Evolutionary conservation across 2,797 vertebrate species (phyloP).

Genomic region (Pipistrellus pygmaeus): DNA sequence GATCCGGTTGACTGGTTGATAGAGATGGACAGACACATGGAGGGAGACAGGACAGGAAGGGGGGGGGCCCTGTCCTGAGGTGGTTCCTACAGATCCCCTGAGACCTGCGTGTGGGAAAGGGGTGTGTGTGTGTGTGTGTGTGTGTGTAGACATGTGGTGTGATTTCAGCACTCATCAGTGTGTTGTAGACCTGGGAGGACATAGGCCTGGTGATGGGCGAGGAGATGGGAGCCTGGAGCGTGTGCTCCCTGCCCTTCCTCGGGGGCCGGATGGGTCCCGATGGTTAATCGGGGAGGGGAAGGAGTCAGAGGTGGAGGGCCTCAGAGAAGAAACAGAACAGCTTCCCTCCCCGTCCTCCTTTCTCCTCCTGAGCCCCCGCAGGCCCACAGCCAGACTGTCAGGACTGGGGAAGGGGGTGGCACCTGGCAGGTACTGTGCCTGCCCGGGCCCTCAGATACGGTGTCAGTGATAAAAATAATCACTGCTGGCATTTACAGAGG

Average conservation of each 20-base stretch:
- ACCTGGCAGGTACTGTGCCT: conserved; percentile 48
- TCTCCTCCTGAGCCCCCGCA: not conserved
- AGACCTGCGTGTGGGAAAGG: not conserved
- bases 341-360: not conserved
- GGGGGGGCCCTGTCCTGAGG: not conserved
- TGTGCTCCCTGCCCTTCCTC: not conserved
- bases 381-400: not conserved
- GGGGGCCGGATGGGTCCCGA: too few relatives aligned
- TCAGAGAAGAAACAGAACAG: not conserved
- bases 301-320: conserved; percentile 1
- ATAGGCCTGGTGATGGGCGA: not conserved
- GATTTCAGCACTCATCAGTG: too few relatives aligned
- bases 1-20: not conserved
- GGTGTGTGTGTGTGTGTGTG: not conserved
- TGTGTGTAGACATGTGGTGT: too few relatives aligned
- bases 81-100: not conserved
- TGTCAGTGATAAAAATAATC: conserved; percentile 67
- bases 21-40: not conserved
- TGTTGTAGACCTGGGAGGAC: not conserved
- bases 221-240: not conserved
- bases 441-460: conserved; percentile 25
- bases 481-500: not conserved
- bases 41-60: conserved; percentile 12
- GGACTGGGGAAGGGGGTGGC: conserved; percentile 13
- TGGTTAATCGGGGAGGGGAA: not conserved